These are phyloP conservation scores for Globodera rostochiensis DNA, from an alignment of 1,140 invertebrate genomes.

Conservation along the genomic window DNA sequence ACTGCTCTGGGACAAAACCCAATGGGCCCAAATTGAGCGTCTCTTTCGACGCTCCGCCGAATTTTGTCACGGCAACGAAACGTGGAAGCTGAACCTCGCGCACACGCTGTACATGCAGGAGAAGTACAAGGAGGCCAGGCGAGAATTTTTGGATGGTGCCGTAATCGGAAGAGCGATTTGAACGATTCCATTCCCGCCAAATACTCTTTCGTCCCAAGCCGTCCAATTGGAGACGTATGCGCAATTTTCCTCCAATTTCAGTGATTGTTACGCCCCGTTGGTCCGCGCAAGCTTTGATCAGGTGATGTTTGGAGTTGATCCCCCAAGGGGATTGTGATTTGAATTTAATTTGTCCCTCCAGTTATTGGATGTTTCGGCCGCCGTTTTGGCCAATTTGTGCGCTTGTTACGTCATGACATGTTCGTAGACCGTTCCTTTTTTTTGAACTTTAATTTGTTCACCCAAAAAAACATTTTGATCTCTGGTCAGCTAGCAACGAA, in stretches of 20 bases:
- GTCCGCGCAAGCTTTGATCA: slow-evolving; percentile 95
- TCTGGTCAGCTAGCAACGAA: slow-evolving; percentile 79
- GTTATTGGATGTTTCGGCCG: slow-evolving; percentile 91
- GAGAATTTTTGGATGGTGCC: not conserved
- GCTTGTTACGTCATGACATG: slow-evolving; percentile 98
- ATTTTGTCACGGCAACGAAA: slow-evolving; percentile 94
- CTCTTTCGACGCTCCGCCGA: slow-evolving; percentile 86
- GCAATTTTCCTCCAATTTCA: not conserved
- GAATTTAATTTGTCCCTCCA: slow-evolving; percentile 52
- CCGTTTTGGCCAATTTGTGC: slow-evolving; percentile 95
- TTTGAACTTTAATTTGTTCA: no score
- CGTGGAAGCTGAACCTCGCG: slow-evolving; percentile 95
- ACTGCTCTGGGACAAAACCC: slow-evolving; percentile 90
- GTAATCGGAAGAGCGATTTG: not conserved
- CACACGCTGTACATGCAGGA: slow-evolving; percentile 98
- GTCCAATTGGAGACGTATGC: not conserved
- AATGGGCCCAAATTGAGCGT: slow-evolving; percentile 82
- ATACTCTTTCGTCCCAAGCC: no score
- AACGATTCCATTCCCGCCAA: not conserved
- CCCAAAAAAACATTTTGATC: no score
- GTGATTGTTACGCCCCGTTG: slow-evolving; percentile 94
- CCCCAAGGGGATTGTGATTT: slow-evolving; percentile 37
- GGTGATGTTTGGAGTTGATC: slow-evolving; percentile 66
- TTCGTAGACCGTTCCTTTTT: not conserved
- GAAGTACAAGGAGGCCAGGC: slow-evolving; percentile 30